Evolutionary conservation across 1,140 invertebrate species (phyloP).

Genomic region (Trichoplusia ni): DNA sequence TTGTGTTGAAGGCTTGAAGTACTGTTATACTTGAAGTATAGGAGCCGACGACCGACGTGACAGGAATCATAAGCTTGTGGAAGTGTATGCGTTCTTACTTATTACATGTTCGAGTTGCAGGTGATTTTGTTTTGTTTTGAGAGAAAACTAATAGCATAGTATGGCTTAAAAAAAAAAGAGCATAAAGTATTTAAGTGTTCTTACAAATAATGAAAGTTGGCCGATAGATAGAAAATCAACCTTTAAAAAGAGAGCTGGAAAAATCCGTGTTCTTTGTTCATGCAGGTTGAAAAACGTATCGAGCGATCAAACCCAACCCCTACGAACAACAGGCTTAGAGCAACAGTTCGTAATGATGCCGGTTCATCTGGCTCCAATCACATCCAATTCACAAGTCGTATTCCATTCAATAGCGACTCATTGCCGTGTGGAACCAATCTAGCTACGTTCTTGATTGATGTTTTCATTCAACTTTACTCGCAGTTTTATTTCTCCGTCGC

Average conservation of each 20-base stretch:
- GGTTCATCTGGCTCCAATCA: constrained; percentile 46
- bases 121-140: constrained; percentile 5
- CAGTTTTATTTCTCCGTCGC: background rate
- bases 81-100: too few relatives aligned
- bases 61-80: background rate
- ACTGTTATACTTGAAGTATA: constrained; percentile 28
- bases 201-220: too few relatives aligned
- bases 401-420: constrained; percentile 39
- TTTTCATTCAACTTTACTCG: constrained; percentile 14
- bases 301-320: constrained; percentile 8
- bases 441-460: constrained; percentile 14
- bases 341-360: constrained; percentile 41
- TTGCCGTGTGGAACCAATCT: constrained; percentile 6
- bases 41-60: constrained; percentile 29
- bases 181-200: too few relatives aligned
- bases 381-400: constrained; percentile 30
- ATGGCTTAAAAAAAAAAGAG: too few relatives aligned
- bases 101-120: too few relatives aligned
- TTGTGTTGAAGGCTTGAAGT: constrained; percentile 26
- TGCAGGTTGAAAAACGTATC: background rate
- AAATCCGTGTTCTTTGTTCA: too few relatives aligned
- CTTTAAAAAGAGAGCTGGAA: too few relatives aligned
- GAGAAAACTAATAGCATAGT: too few relatives aligned
- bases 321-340: constrained; percentile 15
- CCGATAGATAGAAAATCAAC: too few relatives aligned